These are phyloP conservation scores for Bursaphelenchus mucronatus DNA, from an alignment of 1,140 invertebrate species.

Conservation along the genomic window DNA sequence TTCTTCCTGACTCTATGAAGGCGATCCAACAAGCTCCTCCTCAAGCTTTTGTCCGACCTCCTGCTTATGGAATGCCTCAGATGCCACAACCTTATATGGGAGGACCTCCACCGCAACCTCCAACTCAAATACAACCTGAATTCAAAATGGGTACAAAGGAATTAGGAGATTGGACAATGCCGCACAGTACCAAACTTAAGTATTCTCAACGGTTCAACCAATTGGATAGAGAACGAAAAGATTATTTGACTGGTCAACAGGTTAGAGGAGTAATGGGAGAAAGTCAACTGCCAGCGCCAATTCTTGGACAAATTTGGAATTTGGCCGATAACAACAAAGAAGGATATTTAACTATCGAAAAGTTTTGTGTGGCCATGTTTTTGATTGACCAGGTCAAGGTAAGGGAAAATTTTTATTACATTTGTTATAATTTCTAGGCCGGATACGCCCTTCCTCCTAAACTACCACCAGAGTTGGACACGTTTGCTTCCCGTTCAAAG, in stretches of 20 bases:
- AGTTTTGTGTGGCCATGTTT: constrained; percentile 59
- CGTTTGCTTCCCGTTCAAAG: constrained; percentile 36
- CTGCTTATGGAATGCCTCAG: constrained; percentile 13
- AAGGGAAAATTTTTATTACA: neutral
- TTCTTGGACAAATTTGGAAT: constrained; percentile 88
- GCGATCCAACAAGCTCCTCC: constrained; percentile 7
- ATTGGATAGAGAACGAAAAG: constrained; percentile 47
- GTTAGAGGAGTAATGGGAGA: constrained; percentile 89
- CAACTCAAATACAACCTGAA: constrained; percentile 22
- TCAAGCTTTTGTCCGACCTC: constrained; percentile 5
- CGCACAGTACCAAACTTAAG: constrained; percentile 79
- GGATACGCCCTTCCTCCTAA: constrained; percentile 49
- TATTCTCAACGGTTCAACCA: constrained; percentile 89
- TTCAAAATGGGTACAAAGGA: constrained; percentile 43
- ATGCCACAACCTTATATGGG: constrained; percentile 24
- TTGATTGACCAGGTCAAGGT: constrained; percentile 60
- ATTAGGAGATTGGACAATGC: constrained; percentile 40
- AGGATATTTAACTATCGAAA: constrained; percentile 53
- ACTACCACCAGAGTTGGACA: constrained; percentile 49
- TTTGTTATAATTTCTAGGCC: constrained; percentile 33
- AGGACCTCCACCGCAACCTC: constrained; percentile 1
- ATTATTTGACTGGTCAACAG: constrained; percentile 72
- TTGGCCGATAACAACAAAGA: constrained; percentile 60
- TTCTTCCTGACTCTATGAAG: constrained; percentile 37
- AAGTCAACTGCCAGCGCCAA: constrained; percentile 79